These are phyloP conservation scores for Gadus chalcogrammus DNA, from an alignment of 2,113 vertebrate species.

Conservation along the genomic window DNA sequence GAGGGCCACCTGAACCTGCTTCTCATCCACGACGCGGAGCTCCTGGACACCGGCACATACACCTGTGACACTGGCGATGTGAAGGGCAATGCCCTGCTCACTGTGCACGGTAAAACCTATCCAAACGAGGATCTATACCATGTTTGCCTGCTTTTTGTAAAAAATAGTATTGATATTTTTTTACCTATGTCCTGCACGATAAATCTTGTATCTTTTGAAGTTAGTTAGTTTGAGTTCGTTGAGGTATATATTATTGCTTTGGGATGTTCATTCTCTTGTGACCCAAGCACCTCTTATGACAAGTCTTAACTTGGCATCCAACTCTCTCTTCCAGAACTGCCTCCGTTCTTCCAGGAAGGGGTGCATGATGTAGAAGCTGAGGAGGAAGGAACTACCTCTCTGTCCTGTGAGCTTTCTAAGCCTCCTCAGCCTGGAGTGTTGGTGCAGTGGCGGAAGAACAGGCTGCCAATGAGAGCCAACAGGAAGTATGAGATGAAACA, in stretches of 20 bases:
- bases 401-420: constrained; percentile 77
- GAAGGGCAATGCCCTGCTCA: constrained; percentile 75
- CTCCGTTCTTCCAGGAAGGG: constrained; percentile 1
- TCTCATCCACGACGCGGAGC: constrained; percentile 72
- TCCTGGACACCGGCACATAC: constrained; percentile 82
- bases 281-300: too few relatives aligned
- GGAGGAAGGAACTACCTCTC: constrained; percentile 63
- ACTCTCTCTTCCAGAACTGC: too few relatives aligned
- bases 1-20: constrained; percentile 73
- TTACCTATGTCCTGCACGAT: too few relatives aligned
- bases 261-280: too few relatives aligned
- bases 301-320: too few relatives aligned
- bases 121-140: background rate
- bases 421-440: constrained; percentile 31
- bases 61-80: constrained; percentile 80
- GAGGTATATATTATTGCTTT: too few relatives aligned
- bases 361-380: constrained; percentile 62
- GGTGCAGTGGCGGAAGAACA: constrained; percentile 69
- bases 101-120: constrained; percentile 76
- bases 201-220: too few relatives aligned
- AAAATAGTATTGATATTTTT: background rate
- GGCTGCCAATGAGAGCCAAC: constrained; percentile 58
- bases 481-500: constrained; percentile 80
- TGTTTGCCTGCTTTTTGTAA: too few relatives aligned
- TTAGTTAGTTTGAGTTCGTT: too few relatives aligned